These are phyloP conservation scores for Micrastur ruficollis DNA, from an alignment of 2,797 vertebrate genomes.

Conservation along the genomic window DNA sequence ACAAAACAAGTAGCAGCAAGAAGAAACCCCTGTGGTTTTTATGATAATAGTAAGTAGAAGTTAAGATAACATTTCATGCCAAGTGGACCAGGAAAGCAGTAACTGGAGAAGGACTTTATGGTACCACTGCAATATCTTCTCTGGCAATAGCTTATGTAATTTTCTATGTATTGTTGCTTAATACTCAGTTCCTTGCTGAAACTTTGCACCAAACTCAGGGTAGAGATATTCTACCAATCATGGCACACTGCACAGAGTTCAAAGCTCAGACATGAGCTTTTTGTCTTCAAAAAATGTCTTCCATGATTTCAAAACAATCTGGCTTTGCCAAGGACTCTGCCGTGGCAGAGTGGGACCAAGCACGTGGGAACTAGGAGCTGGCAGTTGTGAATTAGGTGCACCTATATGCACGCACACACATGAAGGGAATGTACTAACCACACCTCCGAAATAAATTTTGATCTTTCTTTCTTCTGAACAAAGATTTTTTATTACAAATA, in stretches of 20 bases:
- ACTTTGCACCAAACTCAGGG: background rate
- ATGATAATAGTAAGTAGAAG: background rate
- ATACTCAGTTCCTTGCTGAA: background rate
- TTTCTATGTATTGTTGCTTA: background rate
- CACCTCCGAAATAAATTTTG: background rate
- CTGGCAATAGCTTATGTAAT: background rate
- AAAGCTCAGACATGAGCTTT: background rate
- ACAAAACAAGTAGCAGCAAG: constrained; percentile 32
- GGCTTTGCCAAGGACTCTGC: background rate
- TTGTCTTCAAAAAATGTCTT: background rate
- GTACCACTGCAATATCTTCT: background rate
- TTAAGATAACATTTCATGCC: background rate
- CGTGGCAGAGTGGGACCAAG: background rate
- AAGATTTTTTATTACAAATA: background rate
- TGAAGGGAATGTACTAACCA: background rate
- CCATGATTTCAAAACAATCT: background rate
- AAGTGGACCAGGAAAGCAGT: background rate
- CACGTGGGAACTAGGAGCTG: background rate
- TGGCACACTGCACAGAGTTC: background rate
- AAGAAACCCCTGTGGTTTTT: constrained; percentile 16
- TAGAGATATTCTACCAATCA: background rate
- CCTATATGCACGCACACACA: fast-evolving
- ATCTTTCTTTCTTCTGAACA: background rate
- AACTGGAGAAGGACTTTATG: background rate
- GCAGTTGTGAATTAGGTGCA: background rate